These are phyloP conservation scores for Drosophila pectinifera DNA, from an alignment of 1,140 invertebrate species.

Conservation along the genomic window DNA sequence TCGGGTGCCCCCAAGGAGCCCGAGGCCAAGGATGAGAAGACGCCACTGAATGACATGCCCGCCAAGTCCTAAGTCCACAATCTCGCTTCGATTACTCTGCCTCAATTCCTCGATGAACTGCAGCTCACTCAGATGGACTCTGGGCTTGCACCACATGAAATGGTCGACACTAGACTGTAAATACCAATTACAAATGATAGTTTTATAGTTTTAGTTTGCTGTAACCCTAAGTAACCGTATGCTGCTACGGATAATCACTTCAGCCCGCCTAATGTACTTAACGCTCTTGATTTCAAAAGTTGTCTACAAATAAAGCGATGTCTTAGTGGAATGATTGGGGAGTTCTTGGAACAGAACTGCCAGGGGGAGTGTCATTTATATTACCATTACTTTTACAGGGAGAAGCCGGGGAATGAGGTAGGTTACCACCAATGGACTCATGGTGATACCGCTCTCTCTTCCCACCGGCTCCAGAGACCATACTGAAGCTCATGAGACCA, in stretches of 20 bases:
- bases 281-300: conserved; percentile 50
- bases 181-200: conserved; percentile 75
- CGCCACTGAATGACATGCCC: conserved; percentile 61
- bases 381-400: neutral
- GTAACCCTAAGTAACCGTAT: conserved; percentile 63
- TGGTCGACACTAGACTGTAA: conserved; percentile 63
- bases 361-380: too few relatives aligned
- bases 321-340: conserved; percentile 22
- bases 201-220: conserved; percentile 74
- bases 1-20: conserved; percentile 33
- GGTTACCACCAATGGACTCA: too few relatives aligned
- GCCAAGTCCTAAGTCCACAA: conserved; percentile 46
- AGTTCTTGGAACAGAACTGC: too few relatives aligned
- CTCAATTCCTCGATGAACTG: conserved; percentile 26
- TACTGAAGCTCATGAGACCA: too few relatives aligned
- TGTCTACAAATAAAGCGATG: conserved; percentile 67
- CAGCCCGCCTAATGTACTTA: conserved; percentile 70
- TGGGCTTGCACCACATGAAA: conserved; percentile 35
- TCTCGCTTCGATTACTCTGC: conserved; percentile 25
- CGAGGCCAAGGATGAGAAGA: conserved; percentile 71
- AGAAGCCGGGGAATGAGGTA: too few relatives aligned
- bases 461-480: too few relatives aligned
- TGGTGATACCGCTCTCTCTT: too few relatives aligned
- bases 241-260: conserved; percentile 40
- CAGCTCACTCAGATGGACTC: conserved; percentile 16